phyloP scores from a whole-genome alignment of 2,113 vertebrate genomes.

The Zosterops borbonicus region DNA sequence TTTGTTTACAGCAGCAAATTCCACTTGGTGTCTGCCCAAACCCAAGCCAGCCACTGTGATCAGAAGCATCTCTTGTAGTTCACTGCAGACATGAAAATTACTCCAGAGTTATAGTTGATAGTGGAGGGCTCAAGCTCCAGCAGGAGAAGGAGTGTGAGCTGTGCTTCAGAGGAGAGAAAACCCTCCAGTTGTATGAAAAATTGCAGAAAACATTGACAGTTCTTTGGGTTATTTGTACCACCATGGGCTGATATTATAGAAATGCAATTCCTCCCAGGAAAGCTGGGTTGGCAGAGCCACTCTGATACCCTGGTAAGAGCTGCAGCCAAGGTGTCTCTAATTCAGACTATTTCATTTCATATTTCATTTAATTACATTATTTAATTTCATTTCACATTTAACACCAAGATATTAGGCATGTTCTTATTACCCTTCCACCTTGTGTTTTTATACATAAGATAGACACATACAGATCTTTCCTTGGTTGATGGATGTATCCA shows the following conservation, averaged over 20 bases:
- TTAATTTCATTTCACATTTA: neutral
- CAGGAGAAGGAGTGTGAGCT: neutral
- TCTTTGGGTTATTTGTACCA: neutral
- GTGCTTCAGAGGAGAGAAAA: neutral
- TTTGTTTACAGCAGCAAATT: neutral
- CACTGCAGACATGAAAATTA: neutral
- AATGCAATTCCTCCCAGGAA: neutral
- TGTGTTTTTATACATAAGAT: neutral
- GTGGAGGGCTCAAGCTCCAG: neutral
- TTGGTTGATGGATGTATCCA: neutral
- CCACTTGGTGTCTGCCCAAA: neutral
- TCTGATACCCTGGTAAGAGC: neutral
- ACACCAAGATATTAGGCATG: neutral
- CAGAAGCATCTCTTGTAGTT: neutral
- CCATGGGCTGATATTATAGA: neutral
- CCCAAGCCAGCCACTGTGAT: rapidly evolving
- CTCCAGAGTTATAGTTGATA: neutral
- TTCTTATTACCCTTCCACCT: neutral
- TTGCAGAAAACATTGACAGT: neutral
- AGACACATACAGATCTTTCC: neutral
- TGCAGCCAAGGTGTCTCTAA: neutral
- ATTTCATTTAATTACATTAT: neutral
- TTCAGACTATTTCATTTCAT: neutral
- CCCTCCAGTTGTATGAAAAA: neutral
- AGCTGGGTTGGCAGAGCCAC: neutral